Evolutionary conservation across 2,113 vertebrate species (phyloP), one percentile per base, ranked within the genome.

Genomic region (Brachyhypopomus gauderio): DNA sequence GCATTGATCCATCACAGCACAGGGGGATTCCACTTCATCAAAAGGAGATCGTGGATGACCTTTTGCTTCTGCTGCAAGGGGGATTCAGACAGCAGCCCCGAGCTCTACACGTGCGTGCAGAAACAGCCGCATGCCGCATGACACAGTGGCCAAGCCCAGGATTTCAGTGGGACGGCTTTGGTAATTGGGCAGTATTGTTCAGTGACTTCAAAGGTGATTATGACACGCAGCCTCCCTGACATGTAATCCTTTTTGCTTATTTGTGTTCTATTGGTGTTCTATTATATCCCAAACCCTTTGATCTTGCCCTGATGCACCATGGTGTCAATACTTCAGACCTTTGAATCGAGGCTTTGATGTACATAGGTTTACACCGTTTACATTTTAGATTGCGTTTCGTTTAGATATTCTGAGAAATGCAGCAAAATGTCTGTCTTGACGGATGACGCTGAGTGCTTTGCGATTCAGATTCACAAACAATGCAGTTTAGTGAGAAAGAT

Each of bases 21-120:
- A 0, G 22, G 63, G 22, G 30, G 56, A 16, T 60, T 76, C 73
- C 36, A 38, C 69, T 71, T 82, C 58, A 82, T 82, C 73, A 75
- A 76, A 76, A 76, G 22, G 38, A 77, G 63, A 81, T 81, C 64
- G 60, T 48, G 58, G 36, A 25, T 82, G 73, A 77, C 73, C 80
- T 82, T 82, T 82, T 77, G 17, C 19, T 45, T 9, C 69, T 3
- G 23, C 72, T 23, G 64, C 16, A 38, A 38, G 30, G 23, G 41
- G 38, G 38, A 74, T 20, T 60, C 19, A 20, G 58, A 56, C 69
- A 14, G 20, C 52, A 75, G 55, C 4, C 55, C 30, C 19, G 58
- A 36, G 27, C 41, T 20, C 55, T 36, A 20, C 14, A 41, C 38
- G 27, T 67, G 41, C 41, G 41, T 41, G 41, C 41, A 41, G 1